These are phyloP conservation scores for Pelmatolapia mariae DNA, from an alignment of 2,113 vertebrate genomes.

Conservation along the genomic window DNA sequence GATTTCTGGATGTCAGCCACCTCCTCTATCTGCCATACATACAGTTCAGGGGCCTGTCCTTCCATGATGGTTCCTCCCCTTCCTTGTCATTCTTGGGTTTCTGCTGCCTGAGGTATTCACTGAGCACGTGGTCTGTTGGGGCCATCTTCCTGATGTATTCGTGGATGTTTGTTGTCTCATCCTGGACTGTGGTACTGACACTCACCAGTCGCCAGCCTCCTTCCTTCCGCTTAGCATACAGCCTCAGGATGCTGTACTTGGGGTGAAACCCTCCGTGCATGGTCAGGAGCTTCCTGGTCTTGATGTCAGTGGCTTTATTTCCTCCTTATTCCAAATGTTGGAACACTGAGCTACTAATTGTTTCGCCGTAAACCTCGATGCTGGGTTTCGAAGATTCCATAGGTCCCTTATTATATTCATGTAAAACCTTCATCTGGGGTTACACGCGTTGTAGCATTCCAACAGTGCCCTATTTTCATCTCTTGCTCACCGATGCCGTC, in stretches of 20 bases:
- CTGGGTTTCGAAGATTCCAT: rapidly evolving
- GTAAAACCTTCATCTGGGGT: rapidly evolving
- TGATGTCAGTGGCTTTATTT: not conserved
- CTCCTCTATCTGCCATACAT: not conserved
- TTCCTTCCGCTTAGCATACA: not conserved
- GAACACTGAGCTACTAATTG: not conserved
- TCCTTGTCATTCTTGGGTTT: not conserved
- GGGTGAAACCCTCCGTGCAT: no score
- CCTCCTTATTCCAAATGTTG: not conserved
- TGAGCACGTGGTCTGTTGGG: rapidly evolving
- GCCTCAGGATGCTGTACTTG: not conserved
- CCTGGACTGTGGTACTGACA: not conserved
- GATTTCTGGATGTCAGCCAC: not conserved
- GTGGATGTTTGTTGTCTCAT: not conserved
- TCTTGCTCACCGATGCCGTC: not conserved
- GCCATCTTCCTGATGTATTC: not conserved
- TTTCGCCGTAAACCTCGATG: rapidly evolving
- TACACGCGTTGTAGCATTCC: rapidly evolving
- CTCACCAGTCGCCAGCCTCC: not conserved
- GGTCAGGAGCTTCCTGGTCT: not conserved
- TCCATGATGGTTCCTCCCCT: not conserved
- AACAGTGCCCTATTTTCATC: not conserved
- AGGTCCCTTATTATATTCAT: not conserved
- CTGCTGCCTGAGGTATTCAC: not conserved
- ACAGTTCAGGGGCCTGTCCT: not conserved